A percentile compares a stretch with the other conserved stretches of the same genome.
phyloP scores from a whole-genome alignment of 2,113 vertebrate genomes.

The Melanotaenia duboulayi region DNA sequence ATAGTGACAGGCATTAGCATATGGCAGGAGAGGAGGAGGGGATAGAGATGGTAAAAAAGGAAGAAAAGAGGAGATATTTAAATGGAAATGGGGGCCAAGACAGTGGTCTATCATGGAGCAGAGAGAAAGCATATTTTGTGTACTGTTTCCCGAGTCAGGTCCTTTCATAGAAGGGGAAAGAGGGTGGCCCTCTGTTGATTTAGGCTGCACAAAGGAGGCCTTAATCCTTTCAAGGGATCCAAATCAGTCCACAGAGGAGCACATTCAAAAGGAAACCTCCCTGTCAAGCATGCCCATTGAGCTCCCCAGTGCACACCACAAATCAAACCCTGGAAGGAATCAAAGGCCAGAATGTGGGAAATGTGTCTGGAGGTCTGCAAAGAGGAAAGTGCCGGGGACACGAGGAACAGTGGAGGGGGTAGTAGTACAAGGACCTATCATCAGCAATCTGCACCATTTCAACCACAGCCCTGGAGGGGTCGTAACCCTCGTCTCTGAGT shows the following conservation, averaged over 20 bases:
- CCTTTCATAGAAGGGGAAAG: constrained; percentile 76
- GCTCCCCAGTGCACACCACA: constrained; percentile 86
- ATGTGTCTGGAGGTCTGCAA: constrained; percentile 69
- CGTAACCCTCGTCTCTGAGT: constrained; percentile 64
- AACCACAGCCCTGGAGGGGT: constrained; percentile 73
- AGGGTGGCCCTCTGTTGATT: constrained; percentile 94
- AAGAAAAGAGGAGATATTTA: constrained; percentile 89
- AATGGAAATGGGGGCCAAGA: constrained; percentile 94
- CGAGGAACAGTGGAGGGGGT: background rate
- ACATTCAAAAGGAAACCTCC: constrained; percentile 88
- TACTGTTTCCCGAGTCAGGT: constrained; percentile 91
- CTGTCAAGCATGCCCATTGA: constrained; percentile 90
- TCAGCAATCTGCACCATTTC: constrained; percentile 74
- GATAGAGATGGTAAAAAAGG: constrained; percentile 72
- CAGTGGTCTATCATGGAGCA: constrained; percentile 88
- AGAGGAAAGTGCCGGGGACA: constrained; percentile 45
- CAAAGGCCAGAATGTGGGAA: constrained; percentile 93
- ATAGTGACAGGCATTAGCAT: constrained; percentile 89
- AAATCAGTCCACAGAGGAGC: constrained; percentile 90
- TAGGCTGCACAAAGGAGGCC: constrained; percentile 91
- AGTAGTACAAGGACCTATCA: constrained; percentile 59
- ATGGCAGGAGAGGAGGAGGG: constrained; percentile 87
- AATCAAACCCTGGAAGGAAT: constrained; percentile 91
- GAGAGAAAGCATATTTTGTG: constrained; percentile 90
- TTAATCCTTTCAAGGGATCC: constrained; percentile 97